These are phyloP conservation scores for Anarhynchus alexandrinus DNA, from an alignment of 2,113 vertebrate species.

Conservation along the genomic window DNA sequence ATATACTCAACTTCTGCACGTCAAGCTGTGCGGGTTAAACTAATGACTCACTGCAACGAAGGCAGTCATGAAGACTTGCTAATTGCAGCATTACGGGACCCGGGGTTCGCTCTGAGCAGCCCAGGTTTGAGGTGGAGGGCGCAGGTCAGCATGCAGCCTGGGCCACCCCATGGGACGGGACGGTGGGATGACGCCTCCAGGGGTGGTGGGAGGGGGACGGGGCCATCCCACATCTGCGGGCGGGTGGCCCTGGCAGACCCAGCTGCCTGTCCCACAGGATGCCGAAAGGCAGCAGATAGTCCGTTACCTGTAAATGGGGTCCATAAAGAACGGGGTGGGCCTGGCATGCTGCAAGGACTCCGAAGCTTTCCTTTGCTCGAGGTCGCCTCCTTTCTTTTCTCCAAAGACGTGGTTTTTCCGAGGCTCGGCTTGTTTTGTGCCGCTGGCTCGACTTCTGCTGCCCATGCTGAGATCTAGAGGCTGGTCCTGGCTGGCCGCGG, in stretches of 20 bases:
- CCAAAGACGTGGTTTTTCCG: conserved; percentile 85
- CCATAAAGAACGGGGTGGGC: conserved; percentile 98
- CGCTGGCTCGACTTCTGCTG: conserved; percentile 82
- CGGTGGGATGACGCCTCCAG: not conserved
- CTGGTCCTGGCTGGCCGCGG: conserved; percentile 86
- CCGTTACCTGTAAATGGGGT: conserved; percentile 98
- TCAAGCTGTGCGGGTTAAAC: not conserved
- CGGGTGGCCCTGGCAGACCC: not conserved
- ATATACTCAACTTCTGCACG: not conserved
- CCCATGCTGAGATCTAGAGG: conserved; percentile 95
- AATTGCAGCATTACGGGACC: not conserved
- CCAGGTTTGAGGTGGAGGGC: not conserved
- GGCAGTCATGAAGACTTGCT: not conserved
- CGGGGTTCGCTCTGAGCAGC: not conserved
- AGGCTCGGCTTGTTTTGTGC: conserved; percentile 75
- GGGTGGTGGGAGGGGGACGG: not conserved
- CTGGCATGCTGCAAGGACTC: conserved; percentile 93
- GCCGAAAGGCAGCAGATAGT: not conserved
- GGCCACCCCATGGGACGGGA: not conserved
- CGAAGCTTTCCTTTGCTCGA: conserved; percentile 79
- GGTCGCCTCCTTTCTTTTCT: conserved; percentile 80
- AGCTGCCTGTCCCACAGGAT: not conserved
- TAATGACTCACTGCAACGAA: accelerated
- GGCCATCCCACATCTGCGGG: not conserved
- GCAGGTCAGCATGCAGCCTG: not conserved